Evolutionary conservation across 2,888 invertebrate species (phyloP).

Genomic region (Himalopsyche tibetana): DNA sequence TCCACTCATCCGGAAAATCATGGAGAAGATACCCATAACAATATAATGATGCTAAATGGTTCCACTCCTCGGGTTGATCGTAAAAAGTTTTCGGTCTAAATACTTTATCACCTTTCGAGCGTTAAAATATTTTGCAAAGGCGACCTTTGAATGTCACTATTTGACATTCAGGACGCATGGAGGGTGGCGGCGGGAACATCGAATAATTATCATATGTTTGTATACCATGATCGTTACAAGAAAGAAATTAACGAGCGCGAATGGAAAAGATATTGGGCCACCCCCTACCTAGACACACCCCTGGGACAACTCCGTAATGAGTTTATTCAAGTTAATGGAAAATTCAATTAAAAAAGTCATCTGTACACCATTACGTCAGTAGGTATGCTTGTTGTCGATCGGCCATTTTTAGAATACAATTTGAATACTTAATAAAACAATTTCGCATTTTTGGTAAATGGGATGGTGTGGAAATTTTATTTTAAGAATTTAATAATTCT

Average conservation of each 20-base stretch:
- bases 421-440: too few relatives aligned
- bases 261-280: background rate
- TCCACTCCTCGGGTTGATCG: too few relatives aligned
- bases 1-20: background rate
- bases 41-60: background rate
- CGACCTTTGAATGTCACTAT: conserved; percentile 14
- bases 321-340: too few relatives aligned
- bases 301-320: background rate
- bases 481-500: too few relatives aligned
- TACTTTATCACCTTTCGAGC: conserved; percentile 2
- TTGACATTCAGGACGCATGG: background rate
- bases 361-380: too few relatives aligned
- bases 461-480: too few relatives aligned
- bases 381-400: too few relatives aligned
- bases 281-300: background rate
- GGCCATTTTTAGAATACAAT: too few relatives aligned
- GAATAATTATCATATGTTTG: background rate
- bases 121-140: conserved; percentile 3
- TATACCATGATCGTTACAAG: background rate
- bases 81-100: background rate
- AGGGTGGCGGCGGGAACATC: background rate
- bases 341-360: too few relatives aligned
- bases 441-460: too few relatives aligned
- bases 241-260: conserved; percentile 3
- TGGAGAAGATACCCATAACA: background rate